A percentile compares a stretch with the other conserved stretches of the same genome.
Evolutionary conservation across 1,140 invertebrate species (phyloP).

Genomic region (Saccostrea cuccullata): DNA sequence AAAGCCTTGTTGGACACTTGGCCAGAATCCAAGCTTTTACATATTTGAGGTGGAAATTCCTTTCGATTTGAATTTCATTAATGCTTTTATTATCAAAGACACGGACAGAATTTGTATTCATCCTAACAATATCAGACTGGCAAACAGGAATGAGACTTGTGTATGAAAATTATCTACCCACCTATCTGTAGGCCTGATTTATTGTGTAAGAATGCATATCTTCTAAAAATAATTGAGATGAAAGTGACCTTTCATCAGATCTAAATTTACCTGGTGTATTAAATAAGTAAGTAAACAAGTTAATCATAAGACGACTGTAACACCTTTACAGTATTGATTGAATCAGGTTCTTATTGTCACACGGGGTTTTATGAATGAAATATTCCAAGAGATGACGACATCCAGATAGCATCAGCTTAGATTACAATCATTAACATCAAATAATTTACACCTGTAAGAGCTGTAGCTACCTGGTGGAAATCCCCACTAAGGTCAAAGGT

Average conservation of each 20-base stretch:
- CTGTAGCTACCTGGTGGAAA: not conserved
- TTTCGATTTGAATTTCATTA: slow-evolving; percentile 42
- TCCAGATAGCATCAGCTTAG: slow-evolving; percentile 2
- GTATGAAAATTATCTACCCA: not conserved
- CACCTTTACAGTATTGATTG: not conserved
- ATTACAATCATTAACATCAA: slow-evolving; percentile 6
- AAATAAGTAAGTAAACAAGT: not conserved
- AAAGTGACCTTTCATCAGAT: slow-evolving; percentile 25
- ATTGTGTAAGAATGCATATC: not conserved
- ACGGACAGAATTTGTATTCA: not conserved
- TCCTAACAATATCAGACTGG: not conserved
- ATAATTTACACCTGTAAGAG: slow-evolving; percentile 15
- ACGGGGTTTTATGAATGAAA: slow-evolving; percentile 16
- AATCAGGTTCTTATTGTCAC: not conserved
- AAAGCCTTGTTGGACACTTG: slow-evolving; percentile 34
- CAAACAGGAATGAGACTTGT: not conserved
- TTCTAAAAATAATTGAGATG: not conserved
- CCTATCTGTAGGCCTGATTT: not conserved
- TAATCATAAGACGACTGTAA: not conserved
- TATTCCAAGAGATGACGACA: slow-evolving; percentile 33
- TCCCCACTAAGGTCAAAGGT: not conserved
- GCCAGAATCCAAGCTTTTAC: slow-evolving; percentile 32
- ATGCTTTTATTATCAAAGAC: slow-evolving; percentile 38
- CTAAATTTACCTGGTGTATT: not conserved
- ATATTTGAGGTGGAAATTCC: slow-evolving; percentile 34